Evolutionary conservation across 2,113 vertebrate genomes (phyloP).

Genomic region (Psettodes erumei): DNA sequence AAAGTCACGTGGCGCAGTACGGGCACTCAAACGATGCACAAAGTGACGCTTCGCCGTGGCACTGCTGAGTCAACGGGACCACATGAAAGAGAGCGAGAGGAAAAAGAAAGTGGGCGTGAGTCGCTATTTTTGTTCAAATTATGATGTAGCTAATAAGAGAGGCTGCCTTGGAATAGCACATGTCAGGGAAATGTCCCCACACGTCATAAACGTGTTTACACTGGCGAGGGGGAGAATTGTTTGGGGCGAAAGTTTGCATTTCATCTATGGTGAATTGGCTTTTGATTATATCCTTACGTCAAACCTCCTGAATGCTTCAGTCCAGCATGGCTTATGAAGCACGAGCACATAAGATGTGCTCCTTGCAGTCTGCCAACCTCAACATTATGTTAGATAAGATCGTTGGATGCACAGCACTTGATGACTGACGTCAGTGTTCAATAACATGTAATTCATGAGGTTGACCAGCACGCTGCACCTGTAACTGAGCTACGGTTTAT

Average conservation of each 20-base stretch:
- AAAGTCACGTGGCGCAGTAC: background rate
- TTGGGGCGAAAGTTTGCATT: background rate
- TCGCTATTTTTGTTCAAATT: constrained; percentile 39
- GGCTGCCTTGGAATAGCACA: constrained; percentile 26
- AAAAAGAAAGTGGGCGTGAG: constrained; percentile 24
- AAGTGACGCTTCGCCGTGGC: background rate
- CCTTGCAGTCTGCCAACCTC: background rate
- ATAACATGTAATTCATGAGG: background rate
- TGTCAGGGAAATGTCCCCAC: constrained; percentile 11
- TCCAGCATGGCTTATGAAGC: too few relatives aligned
- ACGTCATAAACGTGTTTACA: background rate
- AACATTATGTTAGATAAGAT: too few relatives aligned
- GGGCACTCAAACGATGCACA: background rate
- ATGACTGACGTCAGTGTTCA: too few relatives aligned
- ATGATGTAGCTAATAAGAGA: constrained; percentile 36
- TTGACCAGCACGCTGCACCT: background rate
- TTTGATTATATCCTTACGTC: background rate
- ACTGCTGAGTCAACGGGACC: constrained; percentile 33
- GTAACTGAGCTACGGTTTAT: too few relatives aligned
- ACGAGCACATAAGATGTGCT: background rate
- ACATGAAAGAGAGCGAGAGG: constrained; percentile 28
- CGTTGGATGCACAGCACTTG: background rate
- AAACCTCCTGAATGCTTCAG: too few relatives aligned
- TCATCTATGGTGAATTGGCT: background rate
- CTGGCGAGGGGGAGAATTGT: background rate